These are phyloP conservation scores for Agrochola lychnidis DNA, from an alignment of 2,888 invertebrate species.

Conservation along the genomic window DNA sequence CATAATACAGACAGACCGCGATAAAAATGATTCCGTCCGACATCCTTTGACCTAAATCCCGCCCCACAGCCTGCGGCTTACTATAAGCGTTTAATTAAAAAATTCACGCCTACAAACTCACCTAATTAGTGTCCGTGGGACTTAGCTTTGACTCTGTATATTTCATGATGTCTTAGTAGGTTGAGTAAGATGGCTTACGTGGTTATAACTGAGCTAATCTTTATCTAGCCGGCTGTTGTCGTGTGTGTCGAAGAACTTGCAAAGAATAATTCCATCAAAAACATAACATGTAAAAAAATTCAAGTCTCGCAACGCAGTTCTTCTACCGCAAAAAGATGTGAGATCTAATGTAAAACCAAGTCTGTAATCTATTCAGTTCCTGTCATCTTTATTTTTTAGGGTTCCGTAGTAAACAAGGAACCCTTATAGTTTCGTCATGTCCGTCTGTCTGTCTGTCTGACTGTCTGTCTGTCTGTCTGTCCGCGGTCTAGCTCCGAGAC, in stretches of 20 bases:
- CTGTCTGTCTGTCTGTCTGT: no score
- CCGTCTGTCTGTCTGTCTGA: no score
- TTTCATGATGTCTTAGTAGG: conserved; percentile 50
- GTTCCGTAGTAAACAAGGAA: no score
- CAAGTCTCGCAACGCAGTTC: no score
- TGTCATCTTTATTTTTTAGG: no score
- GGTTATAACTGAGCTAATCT: neutral
- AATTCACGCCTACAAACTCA: conserved; percentile 64
- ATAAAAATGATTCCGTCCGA: conserved; percentile 57
- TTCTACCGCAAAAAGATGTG: no score
- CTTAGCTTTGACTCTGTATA: conserved; percentile 56
- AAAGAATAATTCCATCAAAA: neutral
- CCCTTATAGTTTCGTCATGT: no score
- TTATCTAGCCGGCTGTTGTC: neutral
- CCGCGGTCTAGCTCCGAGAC: no score
- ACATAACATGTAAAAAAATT: no score
- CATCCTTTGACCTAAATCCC: conserved; percentile 63
- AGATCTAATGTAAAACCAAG: no score
- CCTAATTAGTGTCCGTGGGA: conserved; percentile 63
- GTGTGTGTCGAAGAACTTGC: neutral
- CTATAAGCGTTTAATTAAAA: conserved; percentile 72
- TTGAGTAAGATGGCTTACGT: conserved; percentile 12
- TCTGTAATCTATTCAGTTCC: no score
- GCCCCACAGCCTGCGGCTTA: conserved; percentile 52
- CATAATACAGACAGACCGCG: conserved; percentile 23